Evolutionary conservation across 2,113 vertebrate genomes (phyloP).

Genomic region (Chloropsis cyanopogon): DNA sequence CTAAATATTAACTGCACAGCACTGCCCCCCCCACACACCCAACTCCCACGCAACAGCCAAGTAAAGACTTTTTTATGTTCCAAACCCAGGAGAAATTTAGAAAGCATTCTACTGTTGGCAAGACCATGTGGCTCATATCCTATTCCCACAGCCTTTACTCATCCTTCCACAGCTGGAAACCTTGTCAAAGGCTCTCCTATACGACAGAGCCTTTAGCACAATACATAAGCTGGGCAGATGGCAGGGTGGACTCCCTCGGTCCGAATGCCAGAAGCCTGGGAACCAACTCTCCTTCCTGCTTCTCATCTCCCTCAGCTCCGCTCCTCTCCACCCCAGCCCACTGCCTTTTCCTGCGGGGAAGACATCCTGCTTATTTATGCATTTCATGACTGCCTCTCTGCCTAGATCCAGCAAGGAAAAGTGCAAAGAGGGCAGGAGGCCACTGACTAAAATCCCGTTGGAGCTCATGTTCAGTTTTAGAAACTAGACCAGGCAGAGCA

Average conservation of each 20-base stretch:
- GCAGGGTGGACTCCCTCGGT: conserved; percentile 39
- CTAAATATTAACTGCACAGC: conserved; percentile 27
- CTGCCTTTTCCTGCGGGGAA: conserved; percentile 57
- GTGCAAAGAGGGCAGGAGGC: conserved; percentile 22
- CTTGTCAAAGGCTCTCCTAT: conserved; percentile 47
- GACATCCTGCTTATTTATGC: conserved; percentile 55
- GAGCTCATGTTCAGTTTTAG: background rate
- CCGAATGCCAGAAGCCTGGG: conserved; percentile 63
- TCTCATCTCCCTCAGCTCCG: conserved; percentile 38
- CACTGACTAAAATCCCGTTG: background rate
- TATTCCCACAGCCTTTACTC: conserved; percentile 68
- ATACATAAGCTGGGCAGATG: conserved; percentile 57
- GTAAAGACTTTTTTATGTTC: background rate
- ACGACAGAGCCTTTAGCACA: conserved; percentile 34
- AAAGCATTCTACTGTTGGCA: conserved; percentile 48
- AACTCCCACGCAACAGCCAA: background rate
- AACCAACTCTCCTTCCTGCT: conserved; percentile 66
- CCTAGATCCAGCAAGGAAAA: background rate
- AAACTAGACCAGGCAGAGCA: background rate
- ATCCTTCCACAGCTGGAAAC: conserved; percentile 67
- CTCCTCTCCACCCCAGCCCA: conserved; percentile 8
- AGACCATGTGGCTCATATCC: conserved; percentile 12
- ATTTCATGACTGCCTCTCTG: conserved; percentile 1
- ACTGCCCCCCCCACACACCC: background rate
- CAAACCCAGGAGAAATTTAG: conserved; percentile 46